Evolutionary conservation across 2,797 vertebrate species (phyloP).

Genomic region (Pseudochirops corinnae): DNA sequence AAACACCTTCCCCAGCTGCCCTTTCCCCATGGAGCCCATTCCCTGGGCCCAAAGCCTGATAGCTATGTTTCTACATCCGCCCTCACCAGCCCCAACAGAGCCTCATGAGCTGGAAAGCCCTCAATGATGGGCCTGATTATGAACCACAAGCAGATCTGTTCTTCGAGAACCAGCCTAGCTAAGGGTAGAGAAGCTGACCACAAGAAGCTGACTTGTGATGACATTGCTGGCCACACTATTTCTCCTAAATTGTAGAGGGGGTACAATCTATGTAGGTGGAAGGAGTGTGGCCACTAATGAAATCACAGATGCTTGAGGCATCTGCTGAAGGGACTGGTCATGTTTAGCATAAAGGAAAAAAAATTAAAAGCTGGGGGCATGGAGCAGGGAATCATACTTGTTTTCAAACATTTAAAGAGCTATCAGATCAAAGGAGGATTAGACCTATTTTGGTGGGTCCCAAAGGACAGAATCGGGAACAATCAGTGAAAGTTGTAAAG

Average conservation of each 20-base stretch:
- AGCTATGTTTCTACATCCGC: not conserved
- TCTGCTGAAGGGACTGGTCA: not conserved
- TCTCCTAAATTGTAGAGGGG: not conserved
- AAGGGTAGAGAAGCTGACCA: not conserved
- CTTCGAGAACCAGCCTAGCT: not conserved
- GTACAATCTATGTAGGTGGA: not conserved
- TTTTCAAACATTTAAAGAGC: not conserved
- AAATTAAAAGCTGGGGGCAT: not conserved
- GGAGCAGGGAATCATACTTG: not conserved
- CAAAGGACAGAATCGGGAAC: not conserved
- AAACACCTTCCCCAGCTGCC: not conserved
- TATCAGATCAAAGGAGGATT: not conserved
- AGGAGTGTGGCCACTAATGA: not conserved
- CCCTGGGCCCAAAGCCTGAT: not conserved
- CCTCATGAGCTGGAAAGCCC: not conserved
- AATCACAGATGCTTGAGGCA: not conserved
- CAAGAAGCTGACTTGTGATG: not conserved
- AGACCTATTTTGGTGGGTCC: not conserved
- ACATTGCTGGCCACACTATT: not conserved
- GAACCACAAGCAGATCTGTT: not conserved
- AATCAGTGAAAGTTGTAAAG: not conserved
- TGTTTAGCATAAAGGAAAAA: not conserved
- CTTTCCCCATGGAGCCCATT: not conserved
- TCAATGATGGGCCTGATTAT: not conserved
- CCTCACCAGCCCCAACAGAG: not conserved